Evolutionary conservation across 2,113 vertebrate species (phyloP).

Genomic region (Oreochromis spilurus): DNA sequence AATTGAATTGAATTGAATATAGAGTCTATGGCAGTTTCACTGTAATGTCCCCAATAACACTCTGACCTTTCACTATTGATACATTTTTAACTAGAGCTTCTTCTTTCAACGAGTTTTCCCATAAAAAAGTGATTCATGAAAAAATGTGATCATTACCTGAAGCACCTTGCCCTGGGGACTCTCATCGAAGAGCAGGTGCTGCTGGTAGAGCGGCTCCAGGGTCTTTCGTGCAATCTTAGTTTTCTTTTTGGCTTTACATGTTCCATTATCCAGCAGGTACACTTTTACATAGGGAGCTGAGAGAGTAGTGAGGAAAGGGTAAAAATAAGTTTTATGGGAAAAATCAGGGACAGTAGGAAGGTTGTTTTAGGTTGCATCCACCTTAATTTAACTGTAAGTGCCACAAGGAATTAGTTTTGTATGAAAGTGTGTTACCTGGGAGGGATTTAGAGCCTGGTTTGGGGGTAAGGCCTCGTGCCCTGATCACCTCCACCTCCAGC

Average conservation of each 20-base stretch:
- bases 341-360: background rate
- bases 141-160: slow-evolving; percentile 79
- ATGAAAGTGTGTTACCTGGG: slow-evolving; percentile 77
- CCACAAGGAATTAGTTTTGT: background rate
- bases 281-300: slow-evolving; percentile 98
- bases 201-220: slow-evolving; percentile 97
- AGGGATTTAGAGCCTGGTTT: slow-evolving; percentile 98
- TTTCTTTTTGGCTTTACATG: slow-evolving; percentile 99
- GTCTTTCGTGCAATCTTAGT: slow-evolving; percentile 99
- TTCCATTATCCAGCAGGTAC: slow-evolving; percentile 93
- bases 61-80: background rate
- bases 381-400: background rate
- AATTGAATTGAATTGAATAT: background rate
- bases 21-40: background rate
- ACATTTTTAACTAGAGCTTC: background rate
- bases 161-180: slow-evolving; percentile 97
- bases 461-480: slow-evolving; percentile 92
- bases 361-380: background rate
- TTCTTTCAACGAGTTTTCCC: background rate
- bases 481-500: slow-evolving; percentile 96
- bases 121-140: background rate
- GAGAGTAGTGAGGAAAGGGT: background rate
- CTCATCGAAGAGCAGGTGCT: slow-evolving; percentile 94
- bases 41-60: background rate
- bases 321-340: background rate